These are phyloP conservation scores for Scaptodrosophila latifasciaeformis DNA, from an alignment of 2,888 invertebrate species.

Conservation along the genomic window DNA sequence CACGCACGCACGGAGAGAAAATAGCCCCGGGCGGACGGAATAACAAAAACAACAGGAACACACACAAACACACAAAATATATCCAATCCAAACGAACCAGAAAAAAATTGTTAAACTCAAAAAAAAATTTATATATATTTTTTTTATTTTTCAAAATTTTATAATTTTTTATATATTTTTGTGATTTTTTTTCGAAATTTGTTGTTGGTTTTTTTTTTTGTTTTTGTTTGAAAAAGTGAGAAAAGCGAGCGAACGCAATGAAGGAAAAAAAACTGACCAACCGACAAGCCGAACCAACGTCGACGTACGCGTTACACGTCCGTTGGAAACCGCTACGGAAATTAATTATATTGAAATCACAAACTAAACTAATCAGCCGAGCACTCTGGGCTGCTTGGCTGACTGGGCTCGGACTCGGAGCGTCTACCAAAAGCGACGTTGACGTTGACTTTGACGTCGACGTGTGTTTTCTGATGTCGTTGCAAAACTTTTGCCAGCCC, in stretches of 20 bases:
- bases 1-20: no score
- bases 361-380: slow-evolving; percentile 64
- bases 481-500: no score
- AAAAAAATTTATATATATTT: neutral
- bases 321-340: slow-evolving; percentile 55
- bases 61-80: neutral
- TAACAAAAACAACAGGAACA: slow-evolving; percentile 7
- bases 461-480: no score
- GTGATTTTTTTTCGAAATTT: no score
- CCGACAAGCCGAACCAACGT: slow-evolving; percentile 28
- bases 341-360: slow-evolving; percentile 66
- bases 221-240: neutral
- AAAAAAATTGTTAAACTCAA: neutral
- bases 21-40: no score
- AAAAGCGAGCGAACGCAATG: neutral
- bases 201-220: neutral
- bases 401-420: no score
- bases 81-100: no score
- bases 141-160: neutral
- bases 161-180: neutral
- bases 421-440: slow-evolving; percentile 4
- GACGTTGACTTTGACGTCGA: neutral
- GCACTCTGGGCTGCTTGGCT: slow-evolving; percentile 28
- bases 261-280: neutral
- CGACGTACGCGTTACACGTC: slow-evolving; percentile 49